phyloP scores from a whole-genome alignment of 2,113 vertebrate genomes.

The Amphilophus citrinellus region DNA sequence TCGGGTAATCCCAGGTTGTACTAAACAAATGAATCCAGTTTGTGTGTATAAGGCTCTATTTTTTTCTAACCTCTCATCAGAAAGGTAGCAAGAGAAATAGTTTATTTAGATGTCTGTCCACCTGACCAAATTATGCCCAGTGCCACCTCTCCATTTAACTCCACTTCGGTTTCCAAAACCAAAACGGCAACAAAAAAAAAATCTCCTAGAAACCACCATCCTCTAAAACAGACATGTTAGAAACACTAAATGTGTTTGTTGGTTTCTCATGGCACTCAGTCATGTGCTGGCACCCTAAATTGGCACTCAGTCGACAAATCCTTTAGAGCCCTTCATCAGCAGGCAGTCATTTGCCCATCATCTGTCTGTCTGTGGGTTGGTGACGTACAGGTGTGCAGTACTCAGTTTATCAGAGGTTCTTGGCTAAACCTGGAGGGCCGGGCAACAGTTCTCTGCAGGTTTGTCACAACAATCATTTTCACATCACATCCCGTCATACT shows the following conservation, averaged over 20 bases:
- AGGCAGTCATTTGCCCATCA: conserved; percentile 12
- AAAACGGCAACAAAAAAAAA: neutral
- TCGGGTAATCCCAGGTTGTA: too few relatives aligned
- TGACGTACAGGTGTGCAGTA: neutral
- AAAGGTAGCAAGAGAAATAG: neutral
- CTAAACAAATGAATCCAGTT: too few relatives aligned
- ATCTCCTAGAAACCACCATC: neutral
- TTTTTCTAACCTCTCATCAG: neutral
- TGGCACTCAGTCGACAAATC: neutral
- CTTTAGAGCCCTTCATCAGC: neutral
- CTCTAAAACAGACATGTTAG: neutral
- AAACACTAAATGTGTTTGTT: neutral
- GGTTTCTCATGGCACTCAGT: neutral
- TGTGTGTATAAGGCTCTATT: neutral
- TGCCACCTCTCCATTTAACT: neutral
- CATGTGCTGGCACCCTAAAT: neutral
- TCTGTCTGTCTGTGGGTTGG: conserved; percentile 3
- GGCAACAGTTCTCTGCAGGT: neutral
- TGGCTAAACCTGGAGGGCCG: neutral
- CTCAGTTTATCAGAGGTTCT: conserved; percentile 6
- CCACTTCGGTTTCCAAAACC: neutral
- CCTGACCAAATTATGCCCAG: neutral
- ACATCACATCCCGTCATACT: neutral
- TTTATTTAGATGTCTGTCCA: too few relatives aligned
- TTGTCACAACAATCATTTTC: neutral